Evolutionary conservation across 2,888 invertebrate genomes (phyloP), one percentile per base, ranked within the genome.

Genomic region (Sclerodermus sp.): DNA sequence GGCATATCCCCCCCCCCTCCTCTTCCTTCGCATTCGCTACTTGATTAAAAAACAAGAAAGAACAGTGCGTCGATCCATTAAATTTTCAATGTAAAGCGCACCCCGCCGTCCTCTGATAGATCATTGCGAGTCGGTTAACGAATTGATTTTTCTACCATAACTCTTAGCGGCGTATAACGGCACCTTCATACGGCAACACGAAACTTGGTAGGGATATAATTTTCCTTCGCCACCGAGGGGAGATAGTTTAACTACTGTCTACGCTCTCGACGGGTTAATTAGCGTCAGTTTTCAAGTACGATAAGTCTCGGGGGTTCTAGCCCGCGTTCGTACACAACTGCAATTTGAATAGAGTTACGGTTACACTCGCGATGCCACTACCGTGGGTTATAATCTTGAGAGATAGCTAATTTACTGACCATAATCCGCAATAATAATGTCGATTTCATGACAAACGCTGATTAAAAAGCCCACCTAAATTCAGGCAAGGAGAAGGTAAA

Each of bases 251-350:
- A 58, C 54, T 56, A 53, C 53, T 29, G 52, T 51, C 55, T 53
- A 58, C 47, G 45, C 47, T 55, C 53, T 43, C 45, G 46, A 34
- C 40, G 50, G 53, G 58, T 63, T 63, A 63, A 63, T 63, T 63
- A 64, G 61, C 47, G 54, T 61, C 61, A 58, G 61, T 63, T 61
- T 61, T 64, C 58, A 61, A 64, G 64, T 59, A 46, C 57, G 61
- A 64, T 61, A 64, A 63, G 61, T 58, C 61, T 63, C 55, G 41
- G 47, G 40, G 57, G 57, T 55, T 57, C 49, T 51, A 47, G 52
- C 40, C 39, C 42, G 49, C 46, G 30, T 46, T 34, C 32, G 48
- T 52, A 42, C 42, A 57, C 57, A 57, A 61, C 48, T 61, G 58
- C 52, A 61, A 55, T 61, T 63, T 58, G 61, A 64, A 64, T 57